These are phyloP conservation scores for Vultur gryphus DNA, from an alignment of 2,797 vertebrate species.

Conservation along the genomic window DNA sequence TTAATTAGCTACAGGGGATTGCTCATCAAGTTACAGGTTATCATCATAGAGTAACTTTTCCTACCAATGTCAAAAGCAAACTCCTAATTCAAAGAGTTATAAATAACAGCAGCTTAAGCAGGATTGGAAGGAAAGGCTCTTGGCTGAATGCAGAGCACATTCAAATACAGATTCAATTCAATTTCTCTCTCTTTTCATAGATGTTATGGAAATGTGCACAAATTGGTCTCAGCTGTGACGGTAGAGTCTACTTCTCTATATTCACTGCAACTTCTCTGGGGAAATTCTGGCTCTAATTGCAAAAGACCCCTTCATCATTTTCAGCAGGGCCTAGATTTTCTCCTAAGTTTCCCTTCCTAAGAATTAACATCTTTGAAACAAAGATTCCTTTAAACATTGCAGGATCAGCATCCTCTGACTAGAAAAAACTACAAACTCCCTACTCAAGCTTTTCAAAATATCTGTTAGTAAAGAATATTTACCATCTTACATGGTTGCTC, in stretches of 20 bases:
- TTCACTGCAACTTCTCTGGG: not conserved
- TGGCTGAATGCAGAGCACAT: not conserved
- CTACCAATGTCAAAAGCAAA: not conserved
- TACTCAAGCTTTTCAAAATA: not conserved
- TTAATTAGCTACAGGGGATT: conserved; percentile 1
- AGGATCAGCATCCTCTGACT: not conserved
- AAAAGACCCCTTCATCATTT: not conserved
- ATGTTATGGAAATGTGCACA: not conserved
- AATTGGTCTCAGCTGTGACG: not conserved
- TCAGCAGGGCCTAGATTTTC: not conserved
- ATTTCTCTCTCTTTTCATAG: conserved; percentile 15
- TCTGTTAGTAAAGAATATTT: not conserved
- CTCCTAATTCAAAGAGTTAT: conserved; percentile 27
- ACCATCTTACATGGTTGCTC: not conserved
- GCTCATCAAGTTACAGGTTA: conserved; percentile 34
- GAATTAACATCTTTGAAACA: not conserved
- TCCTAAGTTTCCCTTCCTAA: not conserved
- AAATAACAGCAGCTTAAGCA: not conserved
- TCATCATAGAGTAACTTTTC: conserved; percentile 1
- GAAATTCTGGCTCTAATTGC: not conserved
- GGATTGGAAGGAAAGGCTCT: not conserved
- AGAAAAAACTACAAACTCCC: not conserved
- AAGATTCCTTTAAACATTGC: not conserved
- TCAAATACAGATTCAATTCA: not conserved
- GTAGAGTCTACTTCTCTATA: not conserved